phyloP scores from a whole-genome alignment of 2,797 vertebrate genomes.

The Etheostoma perlongum region DNA sequence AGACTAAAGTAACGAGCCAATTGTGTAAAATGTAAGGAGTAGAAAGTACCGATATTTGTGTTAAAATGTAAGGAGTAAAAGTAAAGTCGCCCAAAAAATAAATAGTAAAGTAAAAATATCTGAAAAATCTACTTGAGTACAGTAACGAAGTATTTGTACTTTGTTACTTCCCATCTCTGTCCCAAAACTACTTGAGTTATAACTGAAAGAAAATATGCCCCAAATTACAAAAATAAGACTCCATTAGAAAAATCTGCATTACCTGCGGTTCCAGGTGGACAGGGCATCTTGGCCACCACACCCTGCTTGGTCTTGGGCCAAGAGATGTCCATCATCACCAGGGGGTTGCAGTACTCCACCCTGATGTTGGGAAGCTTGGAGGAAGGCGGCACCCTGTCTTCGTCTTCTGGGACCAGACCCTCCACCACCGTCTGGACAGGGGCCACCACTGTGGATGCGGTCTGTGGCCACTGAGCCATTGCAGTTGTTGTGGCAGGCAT shows the following conservation, averaged over 20 bases:
- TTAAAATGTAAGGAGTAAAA: too few relatives aligned
- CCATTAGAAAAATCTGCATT: not conserved
- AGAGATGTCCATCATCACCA: conserved; percentile 90
- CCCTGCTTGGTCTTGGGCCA: conserved; percentile 96
- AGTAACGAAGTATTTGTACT: too few relatives aligned
- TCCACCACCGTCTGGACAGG: conserved; percentile 51
- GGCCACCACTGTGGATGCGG: conserved; percentile 76
- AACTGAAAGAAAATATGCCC: not conserved
- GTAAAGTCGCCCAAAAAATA: too few relatives aligned
- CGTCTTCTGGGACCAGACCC: conserved; percentile 71
- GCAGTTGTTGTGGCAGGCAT: conserved; percentile 58
- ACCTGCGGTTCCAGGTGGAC: conserved; percentile 94
- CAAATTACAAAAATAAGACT: not conserved
- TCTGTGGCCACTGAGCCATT: conserved; percentile 82
- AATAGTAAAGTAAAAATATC: too few relatives aligned
- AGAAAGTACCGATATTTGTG: too few relatives aligned
- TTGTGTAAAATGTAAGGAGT: too few relatives aligned
- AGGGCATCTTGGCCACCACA: conserved; percentile 89
- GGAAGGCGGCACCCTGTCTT: conserved; percentile 79
- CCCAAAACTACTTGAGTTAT: not conserved
- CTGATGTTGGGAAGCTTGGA: conserved; percentile 89
- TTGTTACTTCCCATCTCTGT: too few relatives aligned
- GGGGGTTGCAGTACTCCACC: conserved; percentile 90
- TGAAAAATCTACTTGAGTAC: too few relatives aligned
- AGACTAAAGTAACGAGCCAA: too few relatives aligned